Base-by-base conservation (phyloP, 1,140 invertebrate genomes). In the Drosophila malerkotliana region DNA sequence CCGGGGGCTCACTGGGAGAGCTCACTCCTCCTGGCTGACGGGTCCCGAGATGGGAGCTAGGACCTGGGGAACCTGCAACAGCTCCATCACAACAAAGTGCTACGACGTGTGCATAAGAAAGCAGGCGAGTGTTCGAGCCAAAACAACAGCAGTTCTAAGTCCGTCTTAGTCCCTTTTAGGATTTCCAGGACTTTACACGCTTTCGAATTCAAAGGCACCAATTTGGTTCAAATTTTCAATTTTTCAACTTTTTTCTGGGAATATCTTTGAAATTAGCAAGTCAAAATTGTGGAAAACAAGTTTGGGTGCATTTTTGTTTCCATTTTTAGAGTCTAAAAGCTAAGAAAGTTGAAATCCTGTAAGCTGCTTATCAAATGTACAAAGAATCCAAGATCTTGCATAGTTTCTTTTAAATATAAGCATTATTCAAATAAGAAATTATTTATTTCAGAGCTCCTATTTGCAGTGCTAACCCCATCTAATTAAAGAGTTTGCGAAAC, bases 91-190 rank as follows among this genome's bases (percentile, higher is more conserved):
- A 67, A 67, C 63, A 52, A 67, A 64, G 30, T 66, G 61, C 39
- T 49, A 69, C 63, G 63, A 56, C 63, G 51, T 69, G 66, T 69
- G 66, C 66, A 69, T 69, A 69, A 68, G 63, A 55, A 68, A 69
- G 66, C 62, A 69, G 58, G 4, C 45, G 26, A 28, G 47, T 14
- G 63, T 67, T 59, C 64, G 63, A 34, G 51, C 30, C 66, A 48
- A 21, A 69, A 68, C 62, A 69, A 52, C 41, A 32, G 47, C 66
- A 56, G 28, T 44, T 47, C 63, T 39, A 51, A 30, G 59, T 30
- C n/a, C n/a, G 18, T 8, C 32, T n/a, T 37, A 26, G 24, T 47
- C 10, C 18, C 9, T 21, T 21, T 8, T 15, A 8, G 28, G 41
- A n/a, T 32, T 4, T 37, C 4, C 34, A 26, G 52, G 52, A 10